Conservation (phyloP, 2,888 invertebrate species). For the Lysandra bellargus region DNA sequence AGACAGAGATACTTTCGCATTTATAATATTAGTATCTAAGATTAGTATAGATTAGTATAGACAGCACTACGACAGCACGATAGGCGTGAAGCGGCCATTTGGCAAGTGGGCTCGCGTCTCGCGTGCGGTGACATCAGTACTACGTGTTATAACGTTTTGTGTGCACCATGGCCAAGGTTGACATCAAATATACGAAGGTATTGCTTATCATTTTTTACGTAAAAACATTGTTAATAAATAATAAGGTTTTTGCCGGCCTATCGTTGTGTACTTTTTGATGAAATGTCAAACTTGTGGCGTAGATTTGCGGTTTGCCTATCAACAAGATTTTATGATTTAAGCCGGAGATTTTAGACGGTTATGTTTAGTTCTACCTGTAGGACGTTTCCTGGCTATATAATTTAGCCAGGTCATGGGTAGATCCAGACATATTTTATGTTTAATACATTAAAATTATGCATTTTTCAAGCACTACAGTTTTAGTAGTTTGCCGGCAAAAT, state of each 20-base stretch:
- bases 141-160: constrained; percentile 11
- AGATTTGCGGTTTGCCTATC: not conserved
- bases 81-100: constrained; percentile 1
- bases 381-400: too few relatives aligned
- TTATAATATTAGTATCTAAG: too few relatives aligned
- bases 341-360: not conserved
- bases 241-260: not conserved
- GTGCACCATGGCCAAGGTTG: constrained; percentile 66
- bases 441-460: too few relatives aligned
- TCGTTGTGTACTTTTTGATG: not conserved
- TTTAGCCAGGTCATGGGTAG: too few relatives aligned
- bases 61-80: not conserved
- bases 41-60: too few relatives aligned
- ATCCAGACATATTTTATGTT: too few relatives aligned
- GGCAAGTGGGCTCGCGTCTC: not conserved
- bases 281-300: not conserved
- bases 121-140: not conserved
- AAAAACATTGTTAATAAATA: not conserved
- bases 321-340: not conserved
- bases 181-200: constrained; percentile 78
- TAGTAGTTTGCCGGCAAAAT: too few relatives aligned
- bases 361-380: not conserved
- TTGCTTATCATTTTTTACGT: constrained; percentile 35
- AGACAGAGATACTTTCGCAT: too few relatives aligned
- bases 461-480: too few relatives aligned